Base-by-base conservation (phyloP, 2,113 vertebrate genomes). In the Epinephelus lanceolatus region DNA sequence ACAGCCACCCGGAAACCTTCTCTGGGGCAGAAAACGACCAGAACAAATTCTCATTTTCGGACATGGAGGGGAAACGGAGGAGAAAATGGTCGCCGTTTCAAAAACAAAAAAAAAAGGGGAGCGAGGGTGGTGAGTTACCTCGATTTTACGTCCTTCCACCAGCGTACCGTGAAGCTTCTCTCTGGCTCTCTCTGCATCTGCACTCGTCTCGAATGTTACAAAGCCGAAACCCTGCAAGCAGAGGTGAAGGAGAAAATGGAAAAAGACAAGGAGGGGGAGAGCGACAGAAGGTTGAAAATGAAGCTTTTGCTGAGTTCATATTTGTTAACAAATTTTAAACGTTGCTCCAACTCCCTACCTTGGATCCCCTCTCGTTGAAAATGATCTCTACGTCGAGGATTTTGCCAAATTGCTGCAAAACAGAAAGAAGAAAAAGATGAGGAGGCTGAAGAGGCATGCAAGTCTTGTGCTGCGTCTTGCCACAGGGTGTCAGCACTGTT, bases 361-460 rank as follows among this genome's bases (percentile, higher is more conserved):
- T 99, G 76, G 98, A 99, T 86, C 98, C 98, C 80, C 98, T 96
- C 93, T 99, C 98, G 83, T 99, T 99, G 96, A 99, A 99, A 94
- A 99, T 99, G 90, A 99, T 99, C 97, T 99, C 98, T 78, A 99
- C 98, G 81, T 99, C 98, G 81, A 99, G 97, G 94, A 99, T 99
- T 96, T 99, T 99, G 90, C 98, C 98, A 42, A 97, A 99, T 97
- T 99, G 98, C 98, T 99, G 96, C 71, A 95, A 85, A 61, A 83
- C 42, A 76, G 77, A 80, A 81, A 67, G 27, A 83, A 78, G 55
- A 47, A 13, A 51, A 87, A 69, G 71, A 76, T 74, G 15, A 80
- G 66, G 19, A 73, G 47, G 66, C 40, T 61, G 76, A 83, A 80
- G 2, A 49, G 55, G 59, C 53, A 68, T 40, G 47, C 3, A 51